A percentile compares a stretch with the other conserved stretches of the same genome.
These are phyloP conservation scores for Pyralis farinalis DNA, from an alignment of 2,888 invertebrate species.

Conservation along the genomic window DNA sequence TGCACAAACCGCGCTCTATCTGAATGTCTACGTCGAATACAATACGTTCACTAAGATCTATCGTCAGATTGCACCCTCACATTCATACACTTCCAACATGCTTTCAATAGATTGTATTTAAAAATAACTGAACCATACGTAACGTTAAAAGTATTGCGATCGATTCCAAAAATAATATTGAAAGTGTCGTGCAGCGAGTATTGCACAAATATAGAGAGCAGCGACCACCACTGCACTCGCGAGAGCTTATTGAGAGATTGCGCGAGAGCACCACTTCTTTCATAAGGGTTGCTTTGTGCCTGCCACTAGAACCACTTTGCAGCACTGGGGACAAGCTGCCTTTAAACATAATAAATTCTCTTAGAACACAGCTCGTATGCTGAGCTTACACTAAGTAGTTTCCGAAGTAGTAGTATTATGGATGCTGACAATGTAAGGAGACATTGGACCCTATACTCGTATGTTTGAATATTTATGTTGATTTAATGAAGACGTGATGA, in stretches of 20 bases:
- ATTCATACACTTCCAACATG: no score
- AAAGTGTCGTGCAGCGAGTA: constrained; percentile 28
- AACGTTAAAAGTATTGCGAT: not conserved
- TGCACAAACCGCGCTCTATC: no score
- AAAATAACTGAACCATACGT: not conserved
- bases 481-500: no score
- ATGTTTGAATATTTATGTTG: no score
- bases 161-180: not conserved
- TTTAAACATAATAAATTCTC: constrained; percentile 37
- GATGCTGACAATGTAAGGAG: not conserved
- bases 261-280: constrained; percentile 58
- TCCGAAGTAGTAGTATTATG: not conserved
- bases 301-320: constrained; percentile 56
- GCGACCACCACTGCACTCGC: constrained; percentile 25
- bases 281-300: constrained; percentile 67
- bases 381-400: constrained; percentile 15
- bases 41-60: no score
- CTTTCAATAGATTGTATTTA: no score
- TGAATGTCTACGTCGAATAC: no score
- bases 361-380: constrained; percentile 21
- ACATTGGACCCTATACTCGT: no score
- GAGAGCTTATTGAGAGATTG: constrained; percentile 65
- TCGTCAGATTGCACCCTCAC: no score
- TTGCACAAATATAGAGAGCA: constrained; percentile 46
- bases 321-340: constrained; percentile 41